Evolutionary conservation across 2,797 vertebrate genomes (phyloP).

Genomic region (Pempheris klunzingeri): DNA sequence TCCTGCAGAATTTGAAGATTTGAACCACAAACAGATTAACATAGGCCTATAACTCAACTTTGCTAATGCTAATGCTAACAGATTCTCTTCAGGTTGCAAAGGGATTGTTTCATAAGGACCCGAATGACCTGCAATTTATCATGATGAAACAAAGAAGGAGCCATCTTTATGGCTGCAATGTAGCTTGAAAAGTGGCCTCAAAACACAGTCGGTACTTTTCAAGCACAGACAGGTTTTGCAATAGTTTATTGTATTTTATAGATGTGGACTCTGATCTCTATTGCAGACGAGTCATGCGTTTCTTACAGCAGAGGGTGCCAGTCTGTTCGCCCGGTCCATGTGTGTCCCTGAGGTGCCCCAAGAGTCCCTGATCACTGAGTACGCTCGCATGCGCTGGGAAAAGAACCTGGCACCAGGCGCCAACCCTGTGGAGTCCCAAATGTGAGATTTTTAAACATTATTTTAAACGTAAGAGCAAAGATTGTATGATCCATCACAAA

Average conservation of each 20-base stretch:
- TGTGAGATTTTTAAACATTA: slow-evolving; percentile 81
- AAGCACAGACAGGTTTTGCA: neutral
- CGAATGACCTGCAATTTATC: neutral
- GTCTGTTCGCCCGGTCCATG: slow-evolving; percentile 89
- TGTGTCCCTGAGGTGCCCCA: slow-evolving; percentile 86
- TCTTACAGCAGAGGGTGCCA: slow-evolving; percentile 91
- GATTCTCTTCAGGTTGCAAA: neutral
- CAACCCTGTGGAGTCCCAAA: slow-evolving; percentile 85
- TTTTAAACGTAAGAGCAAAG: neutral
- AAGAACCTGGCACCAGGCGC: slow-evolving; percentile 82
- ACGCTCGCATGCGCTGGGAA: slow-evolving; percentile 87
- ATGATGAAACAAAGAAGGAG: neutral
- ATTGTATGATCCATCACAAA: neutral
- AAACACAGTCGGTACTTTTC: neutral
- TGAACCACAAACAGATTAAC: neutral
- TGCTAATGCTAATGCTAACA: neutral
- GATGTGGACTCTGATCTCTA: slow-evolving; percentile 37
- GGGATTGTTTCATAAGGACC: neutral
- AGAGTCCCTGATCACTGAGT: slow-evolving; percentile 91
- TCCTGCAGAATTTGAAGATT: neutral
- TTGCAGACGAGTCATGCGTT: slow-evolving; percentile 91
- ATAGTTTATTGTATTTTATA: slow-evolving; percentile 1
- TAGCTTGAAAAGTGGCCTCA: neutral
- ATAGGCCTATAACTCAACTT: too few relatives aligned
- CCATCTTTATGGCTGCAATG: neutral